Conservation (phyloP, 2,113 vertebrate genomes). For the Chionodraco myersi region DNA sequence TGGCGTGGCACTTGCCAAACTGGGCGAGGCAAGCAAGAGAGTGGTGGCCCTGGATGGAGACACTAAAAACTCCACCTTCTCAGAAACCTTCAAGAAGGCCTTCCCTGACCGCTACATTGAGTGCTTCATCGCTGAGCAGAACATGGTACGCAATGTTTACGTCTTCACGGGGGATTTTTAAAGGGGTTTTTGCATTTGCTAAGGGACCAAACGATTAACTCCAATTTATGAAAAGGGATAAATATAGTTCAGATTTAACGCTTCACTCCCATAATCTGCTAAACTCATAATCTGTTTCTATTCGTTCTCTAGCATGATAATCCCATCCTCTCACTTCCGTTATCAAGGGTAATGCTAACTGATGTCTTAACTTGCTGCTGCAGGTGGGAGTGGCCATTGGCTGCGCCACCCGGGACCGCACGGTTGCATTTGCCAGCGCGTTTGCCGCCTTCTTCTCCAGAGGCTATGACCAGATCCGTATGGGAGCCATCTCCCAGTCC, state of each 20-base stretch:
- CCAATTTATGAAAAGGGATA: slow-evolving; percentile 2
- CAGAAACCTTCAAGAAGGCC: slow-evolving; percentile 86
- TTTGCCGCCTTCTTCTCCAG: slow-evolving; percentile 88
- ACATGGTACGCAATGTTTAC: slow-evolving; percentile 81
- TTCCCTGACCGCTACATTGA: slow-evolving; percentile 89
- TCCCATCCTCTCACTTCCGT: slow-evolving; percentile 11
- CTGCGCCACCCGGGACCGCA: slow-evolving; percentile 85
- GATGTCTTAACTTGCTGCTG: neutral
- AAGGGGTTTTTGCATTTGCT: neutral
- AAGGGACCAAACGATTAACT: neutral
- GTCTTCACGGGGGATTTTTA: neutral
- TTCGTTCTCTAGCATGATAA: slow-evolving; percentile 45
- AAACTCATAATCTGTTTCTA: slow-evolving; percentile 49
- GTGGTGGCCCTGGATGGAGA: slow-evolving; percentile 89
- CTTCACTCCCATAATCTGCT: slow-evolving; percentile 43
- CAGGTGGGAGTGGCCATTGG: slow-evolving; percentile 90
- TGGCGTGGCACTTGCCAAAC: slow-evolving; percentile 85
- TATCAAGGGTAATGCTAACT: neutral
- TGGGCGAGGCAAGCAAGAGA: slow-evolving; percentile 83
- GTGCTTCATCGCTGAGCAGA: slow-evolving; percentile 91
- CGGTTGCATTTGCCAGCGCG: slow-evolving; percentile 86
- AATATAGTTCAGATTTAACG: neutral
- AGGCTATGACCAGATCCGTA: slow-evolving; percentile 90
- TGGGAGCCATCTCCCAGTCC: slow-evolving; percentile 90
- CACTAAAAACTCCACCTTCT: slow-evolving; percentile 90